Conservation (phyloP, 2,113 vertebrate genomes). For the rat (Rattus norvegicus) region GRCr8 NC_086039.1:15583001-15583500, state of each 20-base stretch:
- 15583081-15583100: not conserved
- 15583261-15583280: not conserved
- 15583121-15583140: not conserved
- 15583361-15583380: too few relatives aligned
- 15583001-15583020: not conserved
- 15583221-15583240: not conserved
- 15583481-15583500: not conserved
- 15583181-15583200: not conserved
- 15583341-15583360: too few relatives aligned
- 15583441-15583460: not conserved
- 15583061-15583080: not conserved
- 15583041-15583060: not conserved
- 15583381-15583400: too few relatives aligned
- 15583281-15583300: not conserved
- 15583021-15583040: not conserved
- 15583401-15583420: not conserved
- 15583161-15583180: not conserved
- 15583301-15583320: not conserved
- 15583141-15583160: not conserved
- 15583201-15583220: not conserved
- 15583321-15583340: too few relatives aligned
- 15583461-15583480: not conserved
- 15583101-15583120: not conserved
- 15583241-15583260: not conserved
- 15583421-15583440: not conserved